Base-by-base conservation (phyloP, 2,888 invertebrate genomes). In the Drosophila pegasa region DNA sequence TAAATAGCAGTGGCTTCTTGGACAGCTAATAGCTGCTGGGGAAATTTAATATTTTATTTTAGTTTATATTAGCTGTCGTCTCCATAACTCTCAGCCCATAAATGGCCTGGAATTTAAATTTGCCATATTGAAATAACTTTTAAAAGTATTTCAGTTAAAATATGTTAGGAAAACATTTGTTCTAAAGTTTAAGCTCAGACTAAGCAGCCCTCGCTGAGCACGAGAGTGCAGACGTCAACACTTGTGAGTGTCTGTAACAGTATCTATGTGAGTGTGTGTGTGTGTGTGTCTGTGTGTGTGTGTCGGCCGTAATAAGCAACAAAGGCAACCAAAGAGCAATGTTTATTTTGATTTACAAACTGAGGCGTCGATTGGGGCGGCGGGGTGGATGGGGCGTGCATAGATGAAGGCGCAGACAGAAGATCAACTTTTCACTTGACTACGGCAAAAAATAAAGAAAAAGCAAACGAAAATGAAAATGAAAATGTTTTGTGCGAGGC, bases 341-440 rank as follows among this genome's bases (percentile, higher is more conserved):
- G 89, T 85, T 85, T 85, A 89, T 78, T 85, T 77, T 75, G 73
- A 75, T 85, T 89, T 68, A 73, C 75, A 87, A 74, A 80, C 75
- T 54, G 54, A 69, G 70, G 29, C 63, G 52, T 43, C 68, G 60
- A 63, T 56, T 71, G 71, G 54, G 41, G 12, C 29, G 1, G 3
- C 22, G 0, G 18, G 27, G 45, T 22, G 22, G 8, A n/a, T n/a
- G n/a, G n/a, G 41, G 31, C 31, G 35, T 45, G 35, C 37, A 29
- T 50, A 52, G 57, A 58, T 18, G 58, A 37, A 48, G 40, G 48
- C 55, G 54, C 38, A 61, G 65, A 54, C 63, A 77, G 69, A 65
- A 78, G 67, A 65, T 68, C 71, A 82, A 82, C 79, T 71, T 79
- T 79, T 82, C 76, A 82, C 79, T 79, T 67, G 66, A 69, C 68